Base-by-base conservation (phyloP, 2,888 invertebrate species). In the Oscheius sp. region DNA sequence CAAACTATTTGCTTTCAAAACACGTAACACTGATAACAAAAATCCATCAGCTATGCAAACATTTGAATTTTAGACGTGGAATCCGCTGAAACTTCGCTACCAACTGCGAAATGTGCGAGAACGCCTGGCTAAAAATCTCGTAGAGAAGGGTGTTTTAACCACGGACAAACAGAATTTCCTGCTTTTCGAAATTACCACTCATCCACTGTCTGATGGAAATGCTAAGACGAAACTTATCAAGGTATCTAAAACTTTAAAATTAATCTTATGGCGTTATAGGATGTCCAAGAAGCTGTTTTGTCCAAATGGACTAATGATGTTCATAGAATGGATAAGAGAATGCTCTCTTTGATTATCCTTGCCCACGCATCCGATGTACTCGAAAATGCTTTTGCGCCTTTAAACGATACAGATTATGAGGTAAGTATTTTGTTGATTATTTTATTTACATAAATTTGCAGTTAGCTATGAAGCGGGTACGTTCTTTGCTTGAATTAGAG, bases 151-250 rank as follows among this genome's bases (percentile, higher is more conserved):
- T 16, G 81, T 81, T 16, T 52, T 81, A 29, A 81, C 81, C 27
- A 81, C 81, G n/a, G 79, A 82, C 56, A 79, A 80, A 58, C 79
- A 79, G 91, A 99, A 99, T 90, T 99, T 99, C 91, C 92, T 99
- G 86, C 92, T 99, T 73, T 99, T 99, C 90, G 99, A 99, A 91
- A 99, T 99, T 97, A 99, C 99, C 70, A 99, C 99, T 86, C 99
- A 99, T 92, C 99, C 99, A 52, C 92, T 99, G 77, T 95, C 94
- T 80, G 97, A 99, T 90, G 94, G 95, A 90, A 92, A 93, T 83
- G 93, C 95, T 70, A 99, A 99, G 92, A 94, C 94, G 88, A 93
- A 96, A 87, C 92, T 99, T 88, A 95, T 99, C 76, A 97, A 96
- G 92, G 88, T 87, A 45, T 18, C 63, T 25, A 13, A 18, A 72